These are phyloP conservation scores for Notolepis coatsorum DNA, from an alignment of 2,797 vertebrate species.

Conservation along the genomic window DNA sequence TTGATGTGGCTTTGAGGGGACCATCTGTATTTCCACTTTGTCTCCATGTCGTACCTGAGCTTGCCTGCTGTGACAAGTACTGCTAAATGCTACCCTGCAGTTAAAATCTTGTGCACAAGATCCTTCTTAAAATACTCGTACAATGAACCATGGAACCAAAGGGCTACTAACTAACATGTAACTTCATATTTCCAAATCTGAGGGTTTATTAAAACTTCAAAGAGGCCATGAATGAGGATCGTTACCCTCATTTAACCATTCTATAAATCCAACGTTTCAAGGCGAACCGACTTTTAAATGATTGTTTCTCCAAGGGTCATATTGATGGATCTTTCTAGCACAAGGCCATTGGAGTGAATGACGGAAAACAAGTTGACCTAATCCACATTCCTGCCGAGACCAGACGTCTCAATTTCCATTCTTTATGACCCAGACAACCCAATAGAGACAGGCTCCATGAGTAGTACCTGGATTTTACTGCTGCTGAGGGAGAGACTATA, in stretches of 20 bases:
- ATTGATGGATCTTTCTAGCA: constrained; percentile 49
- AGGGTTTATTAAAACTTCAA: constrained; percentile 28
- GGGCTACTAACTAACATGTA: not conserved
- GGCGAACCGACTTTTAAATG: constrained; percentile 21
- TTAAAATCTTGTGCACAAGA: not conserved
- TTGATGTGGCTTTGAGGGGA: constrained; percentile 56
- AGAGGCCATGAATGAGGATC: constrained; percentile 12
- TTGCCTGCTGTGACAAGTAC: constrained; percentile 15
- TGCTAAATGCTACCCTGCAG: constrained; percentile 26
- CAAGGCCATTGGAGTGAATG: constrained; percentile 27
- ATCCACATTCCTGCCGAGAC: constrained; percentile 50
- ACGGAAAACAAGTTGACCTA: constrained; percentile 50
- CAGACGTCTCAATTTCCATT: constrained; percentile 14
- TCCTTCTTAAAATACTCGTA: constrained; percentile 4
- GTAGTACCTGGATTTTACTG: constrained; percentile 2
- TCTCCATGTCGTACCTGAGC: constrained; percentile 25
- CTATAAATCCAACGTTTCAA: constrained; percentile 35
- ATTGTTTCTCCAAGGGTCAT: constrained; percentile 29
- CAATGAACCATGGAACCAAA: not conserved
- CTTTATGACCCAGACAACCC: constrained; percentile 29
- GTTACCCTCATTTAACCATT: constrained; percentile 29
- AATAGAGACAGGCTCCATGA: constrained; percentile 10
- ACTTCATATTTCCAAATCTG: constrained; percentile 7
- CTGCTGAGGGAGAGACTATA: not conserved
- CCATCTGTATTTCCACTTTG: constrained; percentile 36